These are phyloP conservation scores for Dendrocopos noguchii DNA, from an alignment of 2,113 vertebrate genomes.

Conservation along the genomic window DNA sequence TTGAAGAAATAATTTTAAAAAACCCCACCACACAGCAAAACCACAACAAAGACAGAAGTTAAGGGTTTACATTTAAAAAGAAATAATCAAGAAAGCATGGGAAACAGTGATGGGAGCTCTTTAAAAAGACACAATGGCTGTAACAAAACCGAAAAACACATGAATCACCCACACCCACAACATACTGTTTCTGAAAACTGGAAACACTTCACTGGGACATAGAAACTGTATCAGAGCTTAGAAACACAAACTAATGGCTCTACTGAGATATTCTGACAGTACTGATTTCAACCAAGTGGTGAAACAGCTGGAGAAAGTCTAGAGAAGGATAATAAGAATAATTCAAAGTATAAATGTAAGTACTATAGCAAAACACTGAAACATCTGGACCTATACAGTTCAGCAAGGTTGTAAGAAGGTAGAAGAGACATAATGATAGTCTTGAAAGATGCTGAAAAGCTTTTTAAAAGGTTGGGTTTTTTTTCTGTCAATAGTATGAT, in stretches of 20 bases:
- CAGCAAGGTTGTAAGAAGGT: neutral
- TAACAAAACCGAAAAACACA: neutral
- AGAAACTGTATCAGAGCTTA: neutral
- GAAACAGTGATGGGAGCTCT: neutral
- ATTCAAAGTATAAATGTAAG: neutral
- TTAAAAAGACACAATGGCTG: neutral
- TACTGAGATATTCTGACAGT: neutral
- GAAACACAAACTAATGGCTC: neutral
- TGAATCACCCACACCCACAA: neutral
- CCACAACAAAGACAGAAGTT: neutral
- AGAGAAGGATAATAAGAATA: neutral
- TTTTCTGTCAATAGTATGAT: neutral
- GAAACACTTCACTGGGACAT: neutral
- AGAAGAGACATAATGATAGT: neutral
- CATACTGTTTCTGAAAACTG: neutral
- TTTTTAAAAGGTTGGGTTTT: neutral
- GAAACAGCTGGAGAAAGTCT: neutral
- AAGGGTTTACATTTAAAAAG: neutral
- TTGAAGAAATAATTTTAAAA: neutral
- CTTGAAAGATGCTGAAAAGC: neutral
- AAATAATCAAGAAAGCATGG: neutral
- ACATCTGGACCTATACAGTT: neutral
- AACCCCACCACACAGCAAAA: too few relatives aligned
- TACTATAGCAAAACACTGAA: neutral
- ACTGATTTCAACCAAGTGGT: neutral